Conservation (phyloP, 1,140 invertebrate genomes). For the Drosophila kikkawai region DNA sequence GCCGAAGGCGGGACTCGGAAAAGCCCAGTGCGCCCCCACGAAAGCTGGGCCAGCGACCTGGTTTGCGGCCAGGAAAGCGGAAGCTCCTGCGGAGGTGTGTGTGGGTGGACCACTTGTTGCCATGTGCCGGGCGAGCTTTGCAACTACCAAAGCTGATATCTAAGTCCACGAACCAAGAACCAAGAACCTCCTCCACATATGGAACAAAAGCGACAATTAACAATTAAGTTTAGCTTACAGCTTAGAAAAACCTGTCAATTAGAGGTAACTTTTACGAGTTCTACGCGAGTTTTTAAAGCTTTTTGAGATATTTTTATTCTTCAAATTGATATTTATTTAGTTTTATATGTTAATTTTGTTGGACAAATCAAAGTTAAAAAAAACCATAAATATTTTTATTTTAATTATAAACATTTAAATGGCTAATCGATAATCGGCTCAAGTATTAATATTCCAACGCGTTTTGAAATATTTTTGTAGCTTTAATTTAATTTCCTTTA, state of each 20-base stretch:
- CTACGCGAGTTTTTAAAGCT: too few species aligned
- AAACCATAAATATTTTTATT: too few species aligned
- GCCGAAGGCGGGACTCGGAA: conserved; percentile 2
- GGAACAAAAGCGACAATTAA: background rate
- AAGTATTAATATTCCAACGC: too few species aligned
- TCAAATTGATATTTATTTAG: too few species aligned
- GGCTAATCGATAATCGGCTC: too few species aligned
- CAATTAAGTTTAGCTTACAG: background rate
- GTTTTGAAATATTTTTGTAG: background rate
- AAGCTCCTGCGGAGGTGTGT: conserved; percentile 10
- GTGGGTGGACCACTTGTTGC: conserved; percentile 35
- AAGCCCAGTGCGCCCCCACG: conserved; percentile 8
- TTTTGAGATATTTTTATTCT: too few species aligned
- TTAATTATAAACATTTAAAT: too few species aligned
- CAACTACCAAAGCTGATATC: conserved; percentile 13
- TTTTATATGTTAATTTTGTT: too few species aligned
- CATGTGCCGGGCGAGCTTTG: conserved; percentile 21
- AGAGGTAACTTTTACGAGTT: background rate
- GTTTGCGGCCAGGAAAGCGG: conserved; percentile 22
- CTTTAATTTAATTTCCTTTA: too few species aligned
- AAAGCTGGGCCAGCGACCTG: conserved; percentile 28
- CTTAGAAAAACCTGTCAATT: background rate
- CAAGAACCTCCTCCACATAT: background rate
- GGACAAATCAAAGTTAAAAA: too few species aligned
- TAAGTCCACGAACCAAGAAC: too few species aligned